Percentiles rank a stretch among this genome's conserved stretches.
These are phyloP conservation scores for Leptonema lineaticorne DNA, from an alignment of 1,140 invertebrate species.

Conservation along the genomic window DNA sequence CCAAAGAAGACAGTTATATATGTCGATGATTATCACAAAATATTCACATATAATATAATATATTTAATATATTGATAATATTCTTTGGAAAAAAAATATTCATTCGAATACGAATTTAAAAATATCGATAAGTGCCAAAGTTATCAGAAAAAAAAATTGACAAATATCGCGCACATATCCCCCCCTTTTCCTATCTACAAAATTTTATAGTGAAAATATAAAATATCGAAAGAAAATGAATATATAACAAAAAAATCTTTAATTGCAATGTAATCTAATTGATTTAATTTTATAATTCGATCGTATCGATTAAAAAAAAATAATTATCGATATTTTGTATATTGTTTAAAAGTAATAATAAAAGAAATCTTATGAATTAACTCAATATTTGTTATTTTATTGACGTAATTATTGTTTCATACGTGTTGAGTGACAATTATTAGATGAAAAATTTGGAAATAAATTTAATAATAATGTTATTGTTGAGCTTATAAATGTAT, in stretches of 20 bases:
- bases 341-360: no score
- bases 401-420: background rate
- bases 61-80: constrained; percentile 16
- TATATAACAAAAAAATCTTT: no score
- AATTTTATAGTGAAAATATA: no score
- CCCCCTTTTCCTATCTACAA: background rate
- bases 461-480: constrained; percentile 26
- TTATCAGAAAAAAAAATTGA: background rate
- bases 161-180: constrained; percentile 2
- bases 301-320: no score
- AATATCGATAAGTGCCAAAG: constrained; percentile 4
- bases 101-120: background rate
- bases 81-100: background rate
- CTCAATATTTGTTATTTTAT: background rate
- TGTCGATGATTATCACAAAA: constrained; percentile 53
- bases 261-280: no score
- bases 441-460: background rate
- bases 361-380: background rate
- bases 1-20: constrained; percentile 54
- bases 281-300: no score
- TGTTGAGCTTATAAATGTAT: constrained; percentile 42
- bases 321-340: no score
- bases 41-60: no score
- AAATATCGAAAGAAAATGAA: no score
- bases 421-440: background rate